Conservation (phyloP, 2,113 vertebrate genomes). For the Bujurquina vittata region DNA sequence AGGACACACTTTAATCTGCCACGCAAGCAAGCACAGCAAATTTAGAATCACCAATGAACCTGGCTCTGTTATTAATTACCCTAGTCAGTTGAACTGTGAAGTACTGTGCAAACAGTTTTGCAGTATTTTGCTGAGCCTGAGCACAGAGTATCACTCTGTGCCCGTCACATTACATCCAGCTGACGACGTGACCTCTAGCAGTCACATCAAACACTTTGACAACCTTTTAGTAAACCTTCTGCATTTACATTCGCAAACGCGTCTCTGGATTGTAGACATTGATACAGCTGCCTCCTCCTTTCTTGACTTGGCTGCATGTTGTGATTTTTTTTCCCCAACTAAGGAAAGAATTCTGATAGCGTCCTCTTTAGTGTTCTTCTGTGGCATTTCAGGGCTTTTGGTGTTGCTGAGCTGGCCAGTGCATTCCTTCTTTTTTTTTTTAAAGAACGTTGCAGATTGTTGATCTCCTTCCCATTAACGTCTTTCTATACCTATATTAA, state of each 20-base stretch:
- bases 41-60: no score
- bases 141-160: neutral
- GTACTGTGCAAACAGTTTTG: neutral
- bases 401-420: neutral
- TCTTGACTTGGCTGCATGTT: neutral
- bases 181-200: neutral
- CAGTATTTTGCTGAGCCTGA: neutral
- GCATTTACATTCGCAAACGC: neutral
- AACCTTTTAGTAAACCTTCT: neutral
- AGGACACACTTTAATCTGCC: no score
- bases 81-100: neutral
- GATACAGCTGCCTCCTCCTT: neutral
- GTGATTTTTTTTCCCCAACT: neutral
- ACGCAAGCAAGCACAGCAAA: no score
- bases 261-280: neutral
- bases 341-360: neutral
- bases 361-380: neutral
- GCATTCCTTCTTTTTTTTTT: neutral
- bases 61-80: no score
- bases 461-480: neutral
- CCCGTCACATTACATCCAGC: neutral
- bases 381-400: neutral
- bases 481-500: neutral
- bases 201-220: neutral
- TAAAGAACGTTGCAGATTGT: neutral